Base-by-base conservation (phyloP, 2,797 vertebrate genomes). In the Neosilurus mollespiculum region DNA sequence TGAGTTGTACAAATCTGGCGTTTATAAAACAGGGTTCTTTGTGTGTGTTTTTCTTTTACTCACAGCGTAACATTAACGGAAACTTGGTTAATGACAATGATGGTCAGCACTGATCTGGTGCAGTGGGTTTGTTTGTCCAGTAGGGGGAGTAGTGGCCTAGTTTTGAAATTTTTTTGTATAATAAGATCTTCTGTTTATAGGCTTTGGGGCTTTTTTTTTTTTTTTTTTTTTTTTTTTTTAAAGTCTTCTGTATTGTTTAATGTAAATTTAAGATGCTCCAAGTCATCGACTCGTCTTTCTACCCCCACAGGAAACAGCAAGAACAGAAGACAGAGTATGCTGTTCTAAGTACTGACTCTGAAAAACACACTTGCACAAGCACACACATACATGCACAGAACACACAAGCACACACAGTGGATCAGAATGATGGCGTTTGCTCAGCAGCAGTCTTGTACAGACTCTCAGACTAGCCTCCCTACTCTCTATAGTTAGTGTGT, bases 291-390 rank as follows among this genome's bases (percentile, higher is more conserved):
- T 73, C 10, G 0, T 86, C 15, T 82, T 30, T 79, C 22, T 80
- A 4, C 84, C 54, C 56, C 94, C 90, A 88, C 90, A 99, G 98
- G 96, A 87, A 97, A 98, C 88, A 92, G 96, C 91, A 99, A 98
- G 95, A 98, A 96, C 97, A 96, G 98, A 95, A 96, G 98, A 94
- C 98, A 99, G 93, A 99, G 98, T 95, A 99, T 99, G 98, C 96
- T 99, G 91, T 97, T 97, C 90, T 97, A 92, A 90, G 22, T 8
- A 65, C 78, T 86, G 85, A 58, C 81, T 43, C 84, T 87, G 86
- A 82, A 77, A 69, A 81, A 80, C 83, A 80, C 80, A 86, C 72
- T 81, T 75, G 20, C 65, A 87, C 71, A 84, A 81, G 75, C 78
- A 86, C 62, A 86, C 83, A 84, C 10, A 72, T 6, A 84, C 59